Evolutionary conservation across 2,797 vertebrate species (phyloP).

Genomic region (Spea hammondii): DNA sequence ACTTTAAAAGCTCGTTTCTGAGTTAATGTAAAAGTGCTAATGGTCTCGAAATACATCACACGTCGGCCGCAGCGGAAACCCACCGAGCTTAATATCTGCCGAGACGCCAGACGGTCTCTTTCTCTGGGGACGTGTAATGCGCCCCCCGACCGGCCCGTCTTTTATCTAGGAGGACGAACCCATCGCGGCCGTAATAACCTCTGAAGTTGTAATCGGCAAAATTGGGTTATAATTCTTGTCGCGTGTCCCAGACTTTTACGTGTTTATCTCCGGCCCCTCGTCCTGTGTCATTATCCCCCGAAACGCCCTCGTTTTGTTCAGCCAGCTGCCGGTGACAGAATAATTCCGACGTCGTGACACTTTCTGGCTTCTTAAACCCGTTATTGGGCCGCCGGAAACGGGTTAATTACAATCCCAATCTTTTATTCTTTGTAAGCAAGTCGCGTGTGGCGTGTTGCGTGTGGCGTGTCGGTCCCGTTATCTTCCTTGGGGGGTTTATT

Average conservation of each 20-base stretch:
- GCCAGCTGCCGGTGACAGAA: slow-evolving; percentile 51
- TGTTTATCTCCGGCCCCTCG: neutral
- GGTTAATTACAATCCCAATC: slow-evolving; percentile 33
- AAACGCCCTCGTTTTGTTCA: slow-evolving; percentile 34
- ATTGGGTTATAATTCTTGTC: slow-evolving; percentile 78
- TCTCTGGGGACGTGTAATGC: slow-evolving; percentile 67
- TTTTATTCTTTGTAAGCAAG: neutral
- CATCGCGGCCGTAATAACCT: slow-evolving; percentile 71
- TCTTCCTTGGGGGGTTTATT: too few relatives aligned
- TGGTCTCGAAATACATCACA: slow-evolving; percentile 53
- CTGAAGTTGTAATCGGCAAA: slow-evolving; percentile 82
- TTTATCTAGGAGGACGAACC: slow-evolving; percentile 66
- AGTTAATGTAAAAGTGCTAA: slow-evolving; percentile 50
- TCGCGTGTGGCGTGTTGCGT: too few relatives aligned
- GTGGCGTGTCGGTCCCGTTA: too few relatives aligned
- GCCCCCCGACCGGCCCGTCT: slow-evolving; percentile 70
- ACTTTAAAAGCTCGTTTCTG: slow-evolving; percentile 39
- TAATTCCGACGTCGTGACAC: neutral
- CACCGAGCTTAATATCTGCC: slow-evolving; percentile 54
- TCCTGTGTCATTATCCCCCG: slow-evolving; percentile 35
- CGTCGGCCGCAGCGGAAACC: slow-evolving; percentile 23
- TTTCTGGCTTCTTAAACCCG: slow-evolving; percentile 36
- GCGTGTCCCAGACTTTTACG: slow-evolving; percentile 60
- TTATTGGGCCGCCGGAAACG: slow-evolving; percentile 3
- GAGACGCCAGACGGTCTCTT: slow-evolving; percentile 56